Evolutionary conservation across 2,888 invertebrate species (phyloP), one percentile per base, ranked within the genome.

Genomic region (Diaprepes abbreviatus): DNA sequence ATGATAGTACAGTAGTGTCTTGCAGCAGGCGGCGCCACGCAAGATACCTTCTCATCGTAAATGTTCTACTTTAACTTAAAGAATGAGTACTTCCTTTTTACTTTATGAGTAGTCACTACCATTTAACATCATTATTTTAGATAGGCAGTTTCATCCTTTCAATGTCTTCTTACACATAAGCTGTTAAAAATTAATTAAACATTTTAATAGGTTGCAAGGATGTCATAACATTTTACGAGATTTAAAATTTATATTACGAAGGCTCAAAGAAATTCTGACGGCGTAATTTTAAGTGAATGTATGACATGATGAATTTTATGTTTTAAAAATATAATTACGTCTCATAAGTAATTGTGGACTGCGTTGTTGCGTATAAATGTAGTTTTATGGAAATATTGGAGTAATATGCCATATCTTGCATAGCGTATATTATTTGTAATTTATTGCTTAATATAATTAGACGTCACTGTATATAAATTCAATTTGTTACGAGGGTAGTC

Each of bases 241-340:
- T 28, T 28, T 50, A 50, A 12, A 28, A 28, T 50, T 50, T 50
- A 50, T 52, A 12, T 50, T 50, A 52, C 33, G 16, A 31, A 31
- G 28, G 17, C 50, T 50, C 4, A 50, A 50, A 50, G 50, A 48
- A 48, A 48, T 28, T 24, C 24, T 28, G 52, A 16, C 31, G 33
- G 52, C 31, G 16, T 16, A 52, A 52, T 33, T 52, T 52, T 33
- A 31, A 52, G 31, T 52, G 52, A 52, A 52, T 52, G 52, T 52
- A 31, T 16, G 52, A 33, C 52, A 31, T 33, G 52, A 52, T 52
- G 52, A 33, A 52, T 52, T 31, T 52, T 33, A 52, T 52, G 16
- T 52, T 28, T 52, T 52, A 52, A 52, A 52, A 52, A 31, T 52
- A n/a, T 52, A 52, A 52, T 52, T 52, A 21, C 14, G 28, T 28